These are phyloP conservation scores for Montipora capitata DNA, from an alignment of 92 coral and sea anemone species.

Conservation along the genomic window DNA sequence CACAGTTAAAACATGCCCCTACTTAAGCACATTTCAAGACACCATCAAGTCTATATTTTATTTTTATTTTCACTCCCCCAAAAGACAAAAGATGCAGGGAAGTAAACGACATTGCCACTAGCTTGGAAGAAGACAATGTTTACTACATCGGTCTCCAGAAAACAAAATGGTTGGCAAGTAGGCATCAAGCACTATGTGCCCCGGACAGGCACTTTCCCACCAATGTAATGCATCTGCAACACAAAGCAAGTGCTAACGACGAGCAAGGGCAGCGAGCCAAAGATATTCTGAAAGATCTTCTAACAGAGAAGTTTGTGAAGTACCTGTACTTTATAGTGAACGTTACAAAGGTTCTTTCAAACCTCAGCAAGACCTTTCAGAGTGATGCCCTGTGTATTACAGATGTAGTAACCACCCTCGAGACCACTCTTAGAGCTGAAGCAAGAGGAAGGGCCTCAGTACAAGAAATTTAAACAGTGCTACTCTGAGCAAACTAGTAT, in stretches of 20 bases:
- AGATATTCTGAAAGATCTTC: conserved; percentile 20
- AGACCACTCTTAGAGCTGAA: conserved; percentile 20
- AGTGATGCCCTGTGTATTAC: conserved; percentile 46
- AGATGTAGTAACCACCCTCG: conserved; percentile 40
- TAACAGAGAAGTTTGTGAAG: conserved; percentile 38
- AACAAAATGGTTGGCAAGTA: conserved; percentile 43
- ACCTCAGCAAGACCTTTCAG: conserved; percentile 21
- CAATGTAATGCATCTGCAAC: conserved; percentile 35
- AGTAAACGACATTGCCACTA: no score
- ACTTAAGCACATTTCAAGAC: no score
- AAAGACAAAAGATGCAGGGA: no score
- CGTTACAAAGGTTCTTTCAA: conserved; percentile 25
- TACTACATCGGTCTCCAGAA: conserved; percentile 13
- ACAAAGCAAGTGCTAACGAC: conserved; percentile 25
- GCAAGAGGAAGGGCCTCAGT: conserved; percentile 28
- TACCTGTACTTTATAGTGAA: conserved; percentile 35
- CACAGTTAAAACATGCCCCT: no score
- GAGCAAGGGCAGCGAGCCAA: conserved; percentile 16
- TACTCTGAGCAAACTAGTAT: conserved; percentile 22
- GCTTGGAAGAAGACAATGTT: no score
- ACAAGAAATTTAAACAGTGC: conserved; percentile 24
- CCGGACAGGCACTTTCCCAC: conserved; percentile 4
- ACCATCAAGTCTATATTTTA: no score
- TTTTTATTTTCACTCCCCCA: no score
- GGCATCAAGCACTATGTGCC: conserved; percentile 37